These are phyloP conservation scores for Arge pagana DNA, from an alignment of 2,888 invertebrate species.

Conservation along the genomic window DNA sequence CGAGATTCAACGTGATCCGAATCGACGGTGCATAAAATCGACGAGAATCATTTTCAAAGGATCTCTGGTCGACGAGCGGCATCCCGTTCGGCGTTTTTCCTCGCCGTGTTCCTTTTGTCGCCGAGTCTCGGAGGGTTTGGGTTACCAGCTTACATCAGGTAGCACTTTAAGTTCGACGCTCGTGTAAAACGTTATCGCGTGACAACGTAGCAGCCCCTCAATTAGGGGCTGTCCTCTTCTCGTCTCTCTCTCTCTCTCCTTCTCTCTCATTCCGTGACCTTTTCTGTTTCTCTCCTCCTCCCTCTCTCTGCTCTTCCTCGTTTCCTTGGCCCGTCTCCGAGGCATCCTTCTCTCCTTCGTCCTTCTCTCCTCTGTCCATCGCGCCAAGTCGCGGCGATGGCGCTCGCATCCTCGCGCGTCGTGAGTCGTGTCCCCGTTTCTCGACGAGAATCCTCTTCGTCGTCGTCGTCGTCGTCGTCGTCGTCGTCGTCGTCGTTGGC, in stretches of 20 bases:
- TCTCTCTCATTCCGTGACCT: too few relatives aligned
- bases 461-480: not conserved
- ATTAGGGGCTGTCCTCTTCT: slow-evolving; percentile 49
- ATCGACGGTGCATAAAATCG: slow-evolving; percentile 18
- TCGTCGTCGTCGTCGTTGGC: not conserved
- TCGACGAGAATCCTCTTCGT: too few relatives aligned
- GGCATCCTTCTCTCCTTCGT: not conserved
- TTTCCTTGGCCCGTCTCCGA: not conserved
- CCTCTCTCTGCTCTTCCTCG: too few relatives aligned
- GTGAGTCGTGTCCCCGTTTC: too few relatives aligned
- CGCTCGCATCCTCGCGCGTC: not conserved
- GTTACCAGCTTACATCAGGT: too few relatives aligned
- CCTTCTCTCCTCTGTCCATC: slow-evolving; percentile 5
- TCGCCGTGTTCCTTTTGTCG: not conserved
- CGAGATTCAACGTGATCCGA: slow-evolving; percentile 14
- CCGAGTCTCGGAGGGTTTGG: slow-evolving; percentile 22
- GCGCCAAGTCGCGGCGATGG: slow-evolving; percentile 17
- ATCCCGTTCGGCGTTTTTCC: too few relatives aligned
- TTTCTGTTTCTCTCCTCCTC: too few relatives aligned
- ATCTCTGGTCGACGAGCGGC: too few relatives aligned
- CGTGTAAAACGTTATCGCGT: slow-evolving; percentile 46
- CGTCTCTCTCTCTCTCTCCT: too few relatives aligned
- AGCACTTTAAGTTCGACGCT: slow-evolving; percentile 40
- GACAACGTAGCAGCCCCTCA: slow-evolving; percentile 48
- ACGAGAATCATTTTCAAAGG: not conserved